Base-by-base conservation (phyloP, 53 echinoderm and acorn worm genomes). In the Henricia sp. region DNA sequence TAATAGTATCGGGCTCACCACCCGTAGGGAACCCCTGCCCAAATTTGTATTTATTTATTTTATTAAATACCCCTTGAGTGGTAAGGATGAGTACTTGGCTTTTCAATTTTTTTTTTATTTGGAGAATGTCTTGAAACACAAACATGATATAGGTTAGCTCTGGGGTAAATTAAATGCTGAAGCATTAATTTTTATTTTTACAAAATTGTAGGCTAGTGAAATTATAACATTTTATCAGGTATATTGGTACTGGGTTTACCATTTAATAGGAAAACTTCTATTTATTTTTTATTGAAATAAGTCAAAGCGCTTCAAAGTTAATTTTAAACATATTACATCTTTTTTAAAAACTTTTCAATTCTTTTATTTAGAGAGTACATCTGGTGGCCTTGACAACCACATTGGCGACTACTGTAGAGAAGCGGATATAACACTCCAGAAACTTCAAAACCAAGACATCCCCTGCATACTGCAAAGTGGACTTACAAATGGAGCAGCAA, bases 401-500 rank as follows among this genome's bases (percentile, higher is more conserved):
- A 70, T 42, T 42, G 43, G 70, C 25, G 26, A 70, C 42, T 13
- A 46, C 25, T 70, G 70, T 17, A 43, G 44, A 25, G 24, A 70
- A 70, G 70, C 43, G 42, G 70, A 70, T 6, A 70, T 70, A 43
- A 70, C 48, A 10, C 42, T 70, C 6, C 44, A 70, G 1, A 70
- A 41, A 70, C 70, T 70, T 44, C 17, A 43, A 70, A 70, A 41
- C 26, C 24, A 13, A 43, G 44, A 41, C 44, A 43, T 44, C 25
- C 67, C 70, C 12, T 70, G 48, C 70, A 43, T 70, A 6, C 70
- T 65, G 66, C 34, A 30, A 65, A 65, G 23, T 21, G 14, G 66
- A 12, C 35, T 65, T 65, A 65, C 35, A 65, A 65, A 33, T 65
- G 66, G 66, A 36, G 66, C 66, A 65, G 66, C 66, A 65, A 65